phyloP scores from a whole-genome alignment of 2,888 invertebrate species.

The Harmothoe impar region DNA sequence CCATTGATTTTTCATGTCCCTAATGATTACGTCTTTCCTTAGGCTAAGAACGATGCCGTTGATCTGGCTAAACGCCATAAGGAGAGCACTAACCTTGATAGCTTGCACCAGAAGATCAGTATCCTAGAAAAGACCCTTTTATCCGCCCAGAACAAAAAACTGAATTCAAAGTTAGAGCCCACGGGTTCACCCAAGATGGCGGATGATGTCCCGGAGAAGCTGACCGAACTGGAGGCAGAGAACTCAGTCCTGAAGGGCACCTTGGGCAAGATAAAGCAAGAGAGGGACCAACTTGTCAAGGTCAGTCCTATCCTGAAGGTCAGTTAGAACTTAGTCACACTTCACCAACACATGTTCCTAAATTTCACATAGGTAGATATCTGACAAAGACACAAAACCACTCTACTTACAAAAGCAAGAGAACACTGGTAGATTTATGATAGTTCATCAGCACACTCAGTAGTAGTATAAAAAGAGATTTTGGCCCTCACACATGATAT shows the following conservation, averaged over 20 bases:
- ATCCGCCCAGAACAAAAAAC: constrained; percentile 36
- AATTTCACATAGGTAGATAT: too few relatives aligned
- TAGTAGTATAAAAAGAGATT: too few relatives aligned
- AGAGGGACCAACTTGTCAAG: constrained; percentile 56
- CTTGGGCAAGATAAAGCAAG: constrained; percentile 44
- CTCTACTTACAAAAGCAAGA: too few relatives aligned
- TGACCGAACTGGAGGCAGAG: constrained; percentile 8
- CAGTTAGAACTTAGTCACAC: neutral
- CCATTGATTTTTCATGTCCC: too few relatives aligned
- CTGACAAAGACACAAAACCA: too few relatives aligned
- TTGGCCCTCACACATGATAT: too few relatives aligned
- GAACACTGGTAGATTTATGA: too few relatives aligned
- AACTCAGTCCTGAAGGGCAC: constrained; percentile 30
- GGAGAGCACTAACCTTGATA: neutral
- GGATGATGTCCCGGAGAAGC: neutral
- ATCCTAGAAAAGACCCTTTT: constrained; percentile 18
- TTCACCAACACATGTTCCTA: too few relatives aligned
- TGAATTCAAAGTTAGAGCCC: neutral
- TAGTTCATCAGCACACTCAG: too few relatives aligned
- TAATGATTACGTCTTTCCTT: neutral
- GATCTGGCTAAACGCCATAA: neutral
- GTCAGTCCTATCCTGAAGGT: constrained; percentile 27
- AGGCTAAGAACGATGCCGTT: constrained; percentile 13
- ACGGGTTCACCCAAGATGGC: neutral
- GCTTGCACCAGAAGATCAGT: neutral